These are phyloP conservation scores for Lasioglossum morio DNA, from an alignment of 2,888 invertebrate genomes.

Conservation along the genomic window DNA sequence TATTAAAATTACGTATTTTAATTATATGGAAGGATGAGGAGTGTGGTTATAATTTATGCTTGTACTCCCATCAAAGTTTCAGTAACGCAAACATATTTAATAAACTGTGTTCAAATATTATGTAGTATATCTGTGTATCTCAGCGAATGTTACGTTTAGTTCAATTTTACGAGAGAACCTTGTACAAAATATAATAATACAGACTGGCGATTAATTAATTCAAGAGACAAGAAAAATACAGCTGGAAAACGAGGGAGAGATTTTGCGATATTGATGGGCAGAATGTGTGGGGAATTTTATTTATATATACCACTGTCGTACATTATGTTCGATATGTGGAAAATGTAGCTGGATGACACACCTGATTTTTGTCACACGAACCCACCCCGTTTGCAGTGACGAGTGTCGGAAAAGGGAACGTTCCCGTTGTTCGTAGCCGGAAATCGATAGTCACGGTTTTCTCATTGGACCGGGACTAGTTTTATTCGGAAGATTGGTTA, in stretches of 20 bases:
- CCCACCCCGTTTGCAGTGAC: not conserved
- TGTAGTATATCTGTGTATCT: not conserved
- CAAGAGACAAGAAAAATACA: not conserved
- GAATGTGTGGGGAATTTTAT: not conserved
- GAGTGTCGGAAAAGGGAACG: not conserved
- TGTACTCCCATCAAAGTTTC: not conserved
- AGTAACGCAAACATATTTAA: not conserved
- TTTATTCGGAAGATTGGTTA: constrained; percentile 35
- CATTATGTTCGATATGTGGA: not conserved
- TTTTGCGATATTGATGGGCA: not conserved
- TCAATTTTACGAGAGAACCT: not conserved
- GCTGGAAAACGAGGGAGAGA: not conserved
- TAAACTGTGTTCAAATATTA: not conserved
- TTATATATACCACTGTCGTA: not conserved
- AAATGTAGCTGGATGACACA: not conserved
- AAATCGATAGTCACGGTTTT: not conserved
- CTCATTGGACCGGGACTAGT: not conserved
- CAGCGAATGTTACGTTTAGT: not conserved
- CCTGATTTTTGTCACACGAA: not conserved
- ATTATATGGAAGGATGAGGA: not conserved
- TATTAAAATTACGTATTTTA: not conserved
- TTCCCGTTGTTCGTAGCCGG: not conserved
- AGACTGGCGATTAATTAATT: not conserved
- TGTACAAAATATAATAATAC: not conserved
- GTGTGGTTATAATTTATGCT: not conserved